Conservation (phyloP, 2,888 invertebrate species). For the Idaea straminata region DNA sequence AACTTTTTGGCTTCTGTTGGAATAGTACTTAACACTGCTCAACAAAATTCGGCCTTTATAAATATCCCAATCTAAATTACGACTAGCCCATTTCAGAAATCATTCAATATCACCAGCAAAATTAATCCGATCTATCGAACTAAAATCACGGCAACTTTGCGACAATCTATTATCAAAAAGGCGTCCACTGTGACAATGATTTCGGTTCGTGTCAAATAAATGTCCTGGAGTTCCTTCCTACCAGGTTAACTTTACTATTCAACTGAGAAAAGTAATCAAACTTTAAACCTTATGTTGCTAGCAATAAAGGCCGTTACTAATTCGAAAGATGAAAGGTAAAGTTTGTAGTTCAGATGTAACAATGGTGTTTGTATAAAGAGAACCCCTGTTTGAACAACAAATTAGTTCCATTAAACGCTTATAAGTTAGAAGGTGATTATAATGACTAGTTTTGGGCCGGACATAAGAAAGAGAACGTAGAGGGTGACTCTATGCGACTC, state of each 20-base stretch:
- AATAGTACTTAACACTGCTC: neutral
- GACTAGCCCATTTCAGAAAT: slow-evolving; percentile 10
- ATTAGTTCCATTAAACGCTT: slow-evolving; percentile 78
- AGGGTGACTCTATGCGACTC: slow-evolving; percentile 19
- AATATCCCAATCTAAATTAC: neutral
- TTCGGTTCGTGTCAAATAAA: slow-evolving; percentile 70
- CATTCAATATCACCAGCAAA: slow-evolving; percentile 31
- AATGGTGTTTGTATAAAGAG: slow-evolving; percentile 65
- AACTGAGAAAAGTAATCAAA: slow-evolving; percentile 16
- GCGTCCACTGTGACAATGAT: slow-evolving; percentile 56
- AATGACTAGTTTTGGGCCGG: slow-evolving; percentile 47
- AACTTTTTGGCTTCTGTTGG: no score
- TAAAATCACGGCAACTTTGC: slow-evolving; percentile 58
- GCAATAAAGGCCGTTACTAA: slow-evolving; percentile 8
- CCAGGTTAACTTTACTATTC: slow-evolving; percentile 18
- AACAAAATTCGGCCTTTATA: neutral
- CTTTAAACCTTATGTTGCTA: slow-evolving; percentile 23
- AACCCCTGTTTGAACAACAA: slow-evolving; percentile 77
- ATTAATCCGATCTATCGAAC: slow-evolving; percentile 51
- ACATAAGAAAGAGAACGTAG: slow-evolving; percentile 28
- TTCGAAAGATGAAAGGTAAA: slow-evolving; percentile 4
- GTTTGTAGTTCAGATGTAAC: slow-evolving; percentile 38
- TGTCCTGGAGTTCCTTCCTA: slow-evolving; percentile 56
- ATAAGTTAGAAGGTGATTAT: slow-evolving; percentile 60
- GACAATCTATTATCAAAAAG: slow-evolving; percentile 38